phyloP scores from a whole-genome alignment of 1,140 invertebrate species.

The Danaus plexippus region DNA sequence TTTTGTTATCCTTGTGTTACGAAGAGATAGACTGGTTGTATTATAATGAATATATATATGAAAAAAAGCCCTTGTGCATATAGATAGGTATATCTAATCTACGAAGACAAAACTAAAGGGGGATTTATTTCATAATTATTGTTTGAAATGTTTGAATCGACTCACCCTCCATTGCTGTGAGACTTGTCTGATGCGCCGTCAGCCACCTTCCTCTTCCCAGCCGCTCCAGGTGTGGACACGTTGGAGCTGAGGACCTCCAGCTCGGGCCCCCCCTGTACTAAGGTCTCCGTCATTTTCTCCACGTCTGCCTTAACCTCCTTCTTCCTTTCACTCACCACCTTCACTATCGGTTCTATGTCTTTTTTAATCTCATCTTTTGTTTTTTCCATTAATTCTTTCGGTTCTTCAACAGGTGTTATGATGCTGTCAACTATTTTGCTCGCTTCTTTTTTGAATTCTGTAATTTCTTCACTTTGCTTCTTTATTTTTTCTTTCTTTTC shows the following conservation, averaged over 20 bases:
- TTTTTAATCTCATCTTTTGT: constrained; percentile 44
- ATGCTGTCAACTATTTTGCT: constrained; percentile 57
- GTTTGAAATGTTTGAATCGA: constrained; percentile 7
- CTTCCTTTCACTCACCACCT: constrained; percentile 62
- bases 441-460: constrained; percentile 50
- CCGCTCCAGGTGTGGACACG: constrained; percentile 47
- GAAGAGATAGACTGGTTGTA: too few species aligned
- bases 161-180: constrained; percentile 65
- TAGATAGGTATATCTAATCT: too few species aligned
- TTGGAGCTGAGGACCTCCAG: constrained; percentile 68
- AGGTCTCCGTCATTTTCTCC: constrained; percentile 54
- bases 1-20: too few species aligned
- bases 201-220: constrained; percentile 39
- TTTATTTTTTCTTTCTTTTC: constrained; percentile 51
- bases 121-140: too few species aligned
- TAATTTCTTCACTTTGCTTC: constrained; percentile 45
- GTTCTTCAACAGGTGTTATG: constrained; percentile 54
- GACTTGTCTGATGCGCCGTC: constrained; percentile 55
- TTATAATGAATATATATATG: too few species aligned
- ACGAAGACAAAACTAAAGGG: too few species aligned
- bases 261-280: constrained; percentile 64
- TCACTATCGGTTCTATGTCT: constrained; percentile 59
- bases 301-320: constrained; percentile 29
- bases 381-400: constrained; percentile 38
- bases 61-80: too few species aligned